Conservation (phyloP, 2,113 vertebrate species). For the Agelaius tricolor region DNA sequence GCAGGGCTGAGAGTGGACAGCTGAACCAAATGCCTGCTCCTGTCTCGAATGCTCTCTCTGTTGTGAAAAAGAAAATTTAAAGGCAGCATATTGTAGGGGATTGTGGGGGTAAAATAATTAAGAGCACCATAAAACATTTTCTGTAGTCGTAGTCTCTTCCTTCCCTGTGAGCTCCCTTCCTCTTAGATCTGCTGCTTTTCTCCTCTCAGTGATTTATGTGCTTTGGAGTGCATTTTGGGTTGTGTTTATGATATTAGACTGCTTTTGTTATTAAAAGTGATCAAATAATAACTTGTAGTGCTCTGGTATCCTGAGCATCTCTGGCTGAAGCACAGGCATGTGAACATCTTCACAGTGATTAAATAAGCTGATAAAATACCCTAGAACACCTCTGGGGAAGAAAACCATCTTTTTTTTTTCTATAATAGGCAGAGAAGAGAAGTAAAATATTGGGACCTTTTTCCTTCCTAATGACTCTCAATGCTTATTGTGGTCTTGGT, state of each 20-base stretch:
- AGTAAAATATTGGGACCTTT: no score
- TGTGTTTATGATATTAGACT: neutral
- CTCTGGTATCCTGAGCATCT: neutral
- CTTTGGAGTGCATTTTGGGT: neutral
- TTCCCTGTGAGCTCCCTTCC: neutral
- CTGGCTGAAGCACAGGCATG: neutral
- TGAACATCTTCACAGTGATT: neutral
- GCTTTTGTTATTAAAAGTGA: neutral
- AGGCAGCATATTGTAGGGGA: neutral
- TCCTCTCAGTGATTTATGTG: neutral
- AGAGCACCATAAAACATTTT: neutral
- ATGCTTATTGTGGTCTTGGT: neutral
- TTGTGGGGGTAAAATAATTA: neutral
- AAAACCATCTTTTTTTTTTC: neutral
- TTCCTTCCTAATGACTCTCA: neutral
- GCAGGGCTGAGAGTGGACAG: constrained; percentile 24
- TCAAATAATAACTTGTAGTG: neutral
- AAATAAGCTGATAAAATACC: neutral
- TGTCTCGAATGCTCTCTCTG: constrained; percentile 39
- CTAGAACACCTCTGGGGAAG: neutral
- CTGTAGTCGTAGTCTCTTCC: neutral
- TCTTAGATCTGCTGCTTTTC: neutral
- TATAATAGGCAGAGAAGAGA: no score
- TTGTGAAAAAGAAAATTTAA: neutral
- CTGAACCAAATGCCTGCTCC: constrained; percentile 41